Conservation (phyloP, 2,888 invertebrate genomes). For the Notodonta dromedarius region DNA sequence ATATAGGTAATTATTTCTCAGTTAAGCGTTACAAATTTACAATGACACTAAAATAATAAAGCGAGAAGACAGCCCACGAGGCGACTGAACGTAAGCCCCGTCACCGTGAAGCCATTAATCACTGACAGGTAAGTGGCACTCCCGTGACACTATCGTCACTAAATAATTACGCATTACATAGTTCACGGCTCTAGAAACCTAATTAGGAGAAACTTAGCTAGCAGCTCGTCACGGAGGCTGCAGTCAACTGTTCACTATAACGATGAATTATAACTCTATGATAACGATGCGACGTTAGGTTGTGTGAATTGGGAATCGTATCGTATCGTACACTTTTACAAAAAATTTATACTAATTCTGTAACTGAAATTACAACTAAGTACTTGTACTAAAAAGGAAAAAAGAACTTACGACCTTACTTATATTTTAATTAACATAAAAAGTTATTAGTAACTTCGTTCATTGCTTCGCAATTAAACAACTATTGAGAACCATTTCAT, state of each 20-base stretch:
- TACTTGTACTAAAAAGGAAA: no score
- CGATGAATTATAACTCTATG: not conserved
- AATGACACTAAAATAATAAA: conserved; percentile 8
- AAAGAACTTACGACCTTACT: no score
- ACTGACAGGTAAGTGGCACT: conserved; percentile 34
- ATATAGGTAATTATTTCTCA: not conserved
- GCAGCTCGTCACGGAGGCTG: conserved; percentile 13
- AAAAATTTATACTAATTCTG: no score
- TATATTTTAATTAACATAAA: no score
- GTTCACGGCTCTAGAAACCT: conserved; percentile 13
- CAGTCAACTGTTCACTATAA: not conserved
- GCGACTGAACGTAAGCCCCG: conserved; percentile 30
- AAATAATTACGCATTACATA: conserved; percentile 37
- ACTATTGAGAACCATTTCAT: no score
- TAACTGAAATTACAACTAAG: no score
- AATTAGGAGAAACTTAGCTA: conserved; percentile 12
- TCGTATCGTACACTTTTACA: no score
- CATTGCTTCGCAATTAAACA: no score
- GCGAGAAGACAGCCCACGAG: conserved; percentile 15
- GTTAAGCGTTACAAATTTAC: not conserved
- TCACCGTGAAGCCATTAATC: conserved; percentile 39
- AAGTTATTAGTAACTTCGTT: no score
- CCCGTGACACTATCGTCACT: conserved; percentile 38
- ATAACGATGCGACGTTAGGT: no score
- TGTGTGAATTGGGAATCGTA: no score